Conservation (phyloP, 2,888 invertebrate species). For the Pemphredon lugubris region DNA sequence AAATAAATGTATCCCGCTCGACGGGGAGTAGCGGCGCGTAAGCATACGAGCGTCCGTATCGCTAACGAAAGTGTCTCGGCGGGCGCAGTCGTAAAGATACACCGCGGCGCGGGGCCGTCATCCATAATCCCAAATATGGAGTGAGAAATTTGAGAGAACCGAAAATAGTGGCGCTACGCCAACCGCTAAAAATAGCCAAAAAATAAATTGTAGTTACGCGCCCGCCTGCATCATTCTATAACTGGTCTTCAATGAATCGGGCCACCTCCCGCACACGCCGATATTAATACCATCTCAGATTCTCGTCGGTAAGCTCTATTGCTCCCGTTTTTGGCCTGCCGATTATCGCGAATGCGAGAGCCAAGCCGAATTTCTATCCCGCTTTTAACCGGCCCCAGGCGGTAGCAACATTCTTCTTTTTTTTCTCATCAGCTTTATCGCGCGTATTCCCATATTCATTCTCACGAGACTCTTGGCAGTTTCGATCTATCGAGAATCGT, state of each 20-base stretch:
- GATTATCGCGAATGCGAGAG: neutral
- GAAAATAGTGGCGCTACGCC: slow-evolving; percentile 80
- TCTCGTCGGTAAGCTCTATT: slow-evolving; percentile 33
- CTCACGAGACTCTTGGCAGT: too few relatives aligned
- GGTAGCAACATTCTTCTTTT: too few relatives aligned
- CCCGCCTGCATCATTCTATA: slow-evolving; percentile 73
- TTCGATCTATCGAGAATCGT: too few relatives aligned
- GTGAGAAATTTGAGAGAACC: slow-evolving; percentile 81
- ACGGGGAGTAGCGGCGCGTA: neutral
- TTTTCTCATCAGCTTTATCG: too few relatives aligned
- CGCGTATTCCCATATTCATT: too few relatives aligned
- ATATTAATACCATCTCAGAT: slow-evolving; percentile 55
- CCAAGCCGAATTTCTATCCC: slow-evolving; percentile 5
- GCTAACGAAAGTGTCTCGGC: slow-evolving; percentile 45
- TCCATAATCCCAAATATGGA: slow-evolving; percentile 79
- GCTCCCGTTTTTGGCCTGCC: slow-evolving; percentile 36
- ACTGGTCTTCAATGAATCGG: slow-evolving; percentile 70
- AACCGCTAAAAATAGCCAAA: slow-evolving; percentile 79
- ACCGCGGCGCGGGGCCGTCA: slow-evolving; percentile 57
- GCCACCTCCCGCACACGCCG: slow-evolving; percentile 59
- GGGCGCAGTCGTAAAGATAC: slow-evolving; percentile 60
- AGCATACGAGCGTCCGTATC: too few relatives aligned
- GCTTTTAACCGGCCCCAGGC: too few relatives aligned
- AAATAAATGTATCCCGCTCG: neutral
- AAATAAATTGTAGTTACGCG: slow-evolving; percentile 78